A percentile compares a stretch with the other conserved stretches of the same genome.
Evolutionary conservation across 1,140 invertebrate genomes (phyloP).

Genomic region (Planococcus citri): DNA sequence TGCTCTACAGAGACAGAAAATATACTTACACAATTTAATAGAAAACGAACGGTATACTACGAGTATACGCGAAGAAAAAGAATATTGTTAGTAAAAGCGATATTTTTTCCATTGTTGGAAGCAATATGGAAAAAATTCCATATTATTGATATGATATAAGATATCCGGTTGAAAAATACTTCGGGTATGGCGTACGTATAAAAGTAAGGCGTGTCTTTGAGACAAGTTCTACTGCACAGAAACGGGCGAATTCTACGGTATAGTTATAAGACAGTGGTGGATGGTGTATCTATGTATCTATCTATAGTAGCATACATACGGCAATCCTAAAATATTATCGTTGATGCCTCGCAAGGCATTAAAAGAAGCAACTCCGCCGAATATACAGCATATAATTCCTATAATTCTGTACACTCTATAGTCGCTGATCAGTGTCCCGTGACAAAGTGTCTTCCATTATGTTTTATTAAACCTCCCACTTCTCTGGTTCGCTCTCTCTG

Average conservation of each 20-base stretch:
- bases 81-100: not conserved
- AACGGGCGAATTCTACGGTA: conserved; percentile 6
- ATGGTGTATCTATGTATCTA: not conserved
- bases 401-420: conserved; percentile 9
- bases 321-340: conserved; percentile 18
- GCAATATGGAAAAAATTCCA: not conserved
- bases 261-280: conserved; percentile 6
- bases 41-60: too few species aligned
- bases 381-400: conserved; percentile 16
- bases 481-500: conserved; percentile 1
- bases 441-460: conserved; percentile 19
- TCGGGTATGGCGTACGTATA: conserved; percentile 11
- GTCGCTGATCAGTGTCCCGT: conserved; percentile 15
- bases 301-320: not conserved
- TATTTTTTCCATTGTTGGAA: conserved; percentile 13
- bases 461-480: conserved; percentile 28
- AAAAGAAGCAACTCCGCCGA: conserved; percentile 17
- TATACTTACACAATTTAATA: too few species aligned
- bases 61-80: too few species aligned
- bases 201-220: conserved; percentile 12
- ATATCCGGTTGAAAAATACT: conserved; percentile 19
- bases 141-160: conserved; percentile 21
- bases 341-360: conserved; percentile 17
- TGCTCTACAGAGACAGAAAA: too few species aligned
- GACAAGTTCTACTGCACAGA: conserved; percentile 1